A percentile compares a stretch with the other conserved stretches of the same genome.
phyloP scores from a whole-genome alignment of 2,113 vertebrate genomes.

The Albula glossodonta region DNA sequence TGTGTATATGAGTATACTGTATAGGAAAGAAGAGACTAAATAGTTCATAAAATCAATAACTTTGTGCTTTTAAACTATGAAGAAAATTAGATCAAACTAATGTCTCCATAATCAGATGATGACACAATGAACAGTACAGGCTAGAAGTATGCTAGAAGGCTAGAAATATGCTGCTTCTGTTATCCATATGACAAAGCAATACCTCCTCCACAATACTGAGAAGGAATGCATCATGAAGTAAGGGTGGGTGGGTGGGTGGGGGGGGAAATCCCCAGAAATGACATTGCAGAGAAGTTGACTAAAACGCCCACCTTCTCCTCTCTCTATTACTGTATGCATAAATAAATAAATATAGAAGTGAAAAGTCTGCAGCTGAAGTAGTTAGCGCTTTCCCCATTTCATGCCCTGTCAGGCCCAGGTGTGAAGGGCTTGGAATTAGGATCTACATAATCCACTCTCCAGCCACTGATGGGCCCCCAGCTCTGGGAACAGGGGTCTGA shows the following conservation, averaged over 20 bases:
- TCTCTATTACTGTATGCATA: not conserved
- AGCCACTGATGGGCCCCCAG: constrained; percentile 43
- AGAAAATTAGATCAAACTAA: not conserved
- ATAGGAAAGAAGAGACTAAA: not conserved
- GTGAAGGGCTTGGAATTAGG: constrained; percentile 57
- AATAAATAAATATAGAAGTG: not conserved
- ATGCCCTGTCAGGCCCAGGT: constrained; percentile 70
- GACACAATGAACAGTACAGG: not conserved
- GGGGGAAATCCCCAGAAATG: not conserved
- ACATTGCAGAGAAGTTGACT: not conserved
- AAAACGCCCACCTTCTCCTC: not conserved
- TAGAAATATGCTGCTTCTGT: not conserved
- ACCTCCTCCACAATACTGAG: not conserved
- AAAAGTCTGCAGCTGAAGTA: constrained; percentile 50
- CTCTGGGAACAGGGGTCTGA: constrained; percentile 36
- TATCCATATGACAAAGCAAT: not conserved
- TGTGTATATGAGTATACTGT: not conserved
- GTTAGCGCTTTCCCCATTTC: constrained; percentile 65
- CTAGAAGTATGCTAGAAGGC: not conserved
- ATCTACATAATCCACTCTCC: constrained; percentile 67
- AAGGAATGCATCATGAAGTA: not conserved
- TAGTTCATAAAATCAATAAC: no score
- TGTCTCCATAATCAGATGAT: not conserved
- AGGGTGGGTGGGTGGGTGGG: not conserved
- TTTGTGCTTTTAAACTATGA: no score